Evolutionary conservation across 1,140 invertebrate genomes (phyloP), one percentile per base, ranked within the genome.

Genomic region (Harpegnathos saltator): DNA sequence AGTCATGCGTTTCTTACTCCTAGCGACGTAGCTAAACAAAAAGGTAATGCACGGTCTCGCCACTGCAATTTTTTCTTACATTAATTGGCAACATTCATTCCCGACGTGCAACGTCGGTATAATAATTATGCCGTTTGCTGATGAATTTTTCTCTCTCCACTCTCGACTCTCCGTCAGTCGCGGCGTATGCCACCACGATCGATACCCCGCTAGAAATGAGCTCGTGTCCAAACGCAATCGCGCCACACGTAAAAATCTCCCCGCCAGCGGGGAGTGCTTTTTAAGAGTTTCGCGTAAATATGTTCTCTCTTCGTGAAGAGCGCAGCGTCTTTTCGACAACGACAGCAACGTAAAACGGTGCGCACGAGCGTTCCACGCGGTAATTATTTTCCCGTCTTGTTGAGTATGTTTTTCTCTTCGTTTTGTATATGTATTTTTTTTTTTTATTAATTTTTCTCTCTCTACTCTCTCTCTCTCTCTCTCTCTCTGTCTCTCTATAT

Each of bases 281-380:
- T 65, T 29, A 29, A 33, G 33, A 33, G 33, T 33, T 33, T 38
- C n/a, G 19, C n/a, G 9, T 66, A 38, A 33, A 77, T 44, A 0
- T 66, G 56, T 59, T 15, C 71, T 3, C 38, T 38, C 24, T n/a
- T n/a, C n/a, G 48, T 26, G 22, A 69, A 9, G 14, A 69, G 38
- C 38, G 38, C 38, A 44, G 15, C 44, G 15, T 14, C 38, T 44
- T 44, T 11, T 44, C 38, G 9, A 44, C 38, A 19, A 17, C n/a
- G 15, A 68, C 3, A 26, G 26, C 26, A 19, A 59, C 80, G 59
- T 73, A 83, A 72, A 69, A 52, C 61, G 26, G 78, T 72, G 52
- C 68, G 69, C 80, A 85, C 83, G 75, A 85, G 50, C 72, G 85
- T 87, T 66, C 56, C 89, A 44, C 73, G 73, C 85, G 54, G n/a